These are phyloP conservation scores for Geotrupes spiniger DNA, from an alignment of 2,888 invertebrate genomes.

Conservation along the genomic window DNA sequence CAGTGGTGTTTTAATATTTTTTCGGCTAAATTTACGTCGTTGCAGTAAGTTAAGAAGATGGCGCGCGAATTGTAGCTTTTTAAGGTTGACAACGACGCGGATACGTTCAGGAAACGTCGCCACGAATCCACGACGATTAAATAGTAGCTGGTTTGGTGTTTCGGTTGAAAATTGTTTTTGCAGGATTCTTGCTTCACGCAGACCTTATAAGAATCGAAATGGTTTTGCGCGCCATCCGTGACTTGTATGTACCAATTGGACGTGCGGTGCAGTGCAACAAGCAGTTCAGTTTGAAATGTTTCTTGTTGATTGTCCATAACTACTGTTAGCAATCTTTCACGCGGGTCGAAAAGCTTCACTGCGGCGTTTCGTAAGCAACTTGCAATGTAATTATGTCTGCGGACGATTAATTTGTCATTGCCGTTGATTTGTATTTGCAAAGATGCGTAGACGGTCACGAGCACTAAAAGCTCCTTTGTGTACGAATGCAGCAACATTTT, in stretches of 20 bases:
- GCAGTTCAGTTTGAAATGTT: neutral
- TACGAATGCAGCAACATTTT: no score
- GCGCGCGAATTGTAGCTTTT: conserved; percentile 20
- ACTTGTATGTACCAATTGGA: conserved; percentile 16
- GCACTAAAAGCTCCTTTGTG: no score
- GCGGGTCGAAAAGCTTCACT: conserved; percentile 12
- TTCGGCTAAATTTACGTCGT: conserved; percentile 8
- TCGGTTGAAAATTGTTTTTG: conserved; percentile 17
- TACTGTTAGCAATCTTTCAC: conserved; percentile 18
- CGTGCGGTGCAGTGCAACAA: conserved; percentile 7
- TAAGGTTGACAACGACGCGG: conserved; percentile 11
- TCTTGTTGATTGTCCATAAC: conserved; percentile 10
- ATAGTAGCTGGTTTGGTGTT: conserved; percentile 18
- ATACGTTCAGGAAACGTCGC: conserved; percentile 14
- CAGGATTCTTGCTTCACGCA: conserved; percentile 9
- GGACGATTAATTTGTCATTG: neutral
- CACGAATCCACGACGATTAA: conserved; percentile 23
- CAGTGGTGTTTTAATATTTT: conserved; percentile 22
- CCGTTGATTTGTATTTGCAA: no score
- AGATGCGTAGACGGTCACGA: no score
- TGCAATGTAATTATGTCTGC: conserved; percentile 13
- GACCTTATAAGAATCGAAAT: conserved; percentile 17
- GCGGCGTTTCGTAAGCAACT: conserved; percentile 19
- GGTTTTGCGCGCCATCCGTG: conserved; percentile 7
- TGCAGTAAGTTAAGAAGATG: conserved; percentile 20